Evolutionary conservation across 2,113 vertebrate genomes (phyloP).

Genomic region (Micronycteris hirsuta): DNA sequence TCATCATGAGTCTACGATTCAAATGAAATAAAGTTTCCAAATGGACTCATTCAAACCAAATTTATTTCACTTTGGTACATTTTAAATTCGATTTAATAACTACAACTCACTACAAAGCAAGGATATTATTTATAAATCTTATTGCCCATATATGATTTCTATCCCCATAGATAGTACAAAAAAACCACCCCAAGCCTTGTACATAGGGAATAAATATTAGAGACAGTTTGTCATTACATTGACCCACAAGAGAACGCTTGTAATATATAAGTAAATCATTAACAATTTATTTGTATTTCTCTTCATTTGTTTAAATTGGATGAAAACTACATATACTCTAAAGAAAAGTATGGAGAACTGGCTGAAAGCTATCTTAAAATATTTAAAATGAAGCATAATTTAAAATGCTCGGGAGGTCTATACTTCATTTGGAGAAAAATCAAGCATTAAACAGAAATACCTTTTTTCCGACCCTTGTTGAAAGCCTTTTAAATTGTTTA

Average conservation of each 20-base stretch:
- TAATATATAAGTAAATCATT: background rate
- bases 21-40: conserved; percentile 20
- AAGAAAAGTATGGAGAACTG: background rate
- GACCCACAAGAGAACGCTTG: background rate
- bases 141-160: conserved; percentile 7
- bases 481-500: background rate
- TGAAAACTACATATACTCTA: background rate
- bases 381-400: background rate
- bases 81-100: conserved; percentile 43
- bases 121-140: conserved; percentile 30
- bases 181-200: background rate
- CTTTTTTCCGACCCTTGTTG: background rate
- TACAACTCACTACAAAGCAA: background rate
- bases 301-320: background rate
- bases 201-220: conserved; percentile 11
- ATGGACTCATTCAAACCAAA: conserved; percentile 16
- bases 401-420: background rate
- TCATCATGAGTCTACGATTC: conserved; percentile 1
- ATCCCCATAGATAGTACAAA: background rate
- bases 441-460: background rate
- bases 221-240: conserved; percentile 23
- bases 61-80: conserved; percentile 31
- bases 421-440: background rate
- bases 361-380: conserved; percentile 9
- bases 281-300: background rate